Evolutionary conservation across 2,888 invertebrate genomes (phyloP), one percentile per base, ranked within the genome.

Genomic region (Hoplodrina ambigua): DNA sequence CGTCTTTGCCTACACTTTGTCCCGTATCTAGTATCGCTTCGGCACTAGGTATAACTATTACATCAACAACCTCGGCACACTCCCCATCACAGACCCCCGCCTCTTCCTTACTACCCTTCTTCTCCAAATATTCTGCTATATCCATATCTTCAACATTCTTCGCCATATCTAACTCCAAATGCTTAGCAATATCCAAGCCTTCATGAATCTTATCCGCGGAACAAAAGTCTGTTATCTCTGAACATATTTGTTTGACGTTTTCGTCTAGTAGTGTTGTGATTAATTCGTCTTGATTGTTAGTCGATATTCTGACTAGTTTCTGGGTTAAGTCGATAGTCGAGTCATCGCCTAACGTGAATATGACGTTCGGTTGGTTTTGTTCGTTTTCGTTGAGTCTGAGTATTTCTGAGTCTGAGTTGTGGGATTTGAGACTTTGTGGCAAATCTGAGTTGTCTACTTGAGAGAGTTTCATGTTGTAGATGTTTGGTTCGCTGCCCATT

Each of bases 401-500:
- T 77, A 96, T 93, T 88, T 95, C 95, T 0, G 95, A 93, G 60
- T 96, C 95, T 0, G 96, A 96, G 44, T 89, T 92, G 78, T 93
- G 94, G 41, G 88, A 85, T 83, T 93, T 92, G 4, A 91, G 72
- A 17, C 78, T 82, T 4, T 81, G 78, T 1, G 82, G 69, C 0
- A 80, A 66, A 41, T 91, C 88, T 0, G 78, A 41, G 13, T 80
- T 60, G 65, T 87, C 84, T 0, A 72, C 85, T 64, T 89, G 87
- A 0, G 85, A 74, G 0, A 93, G 82, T 75, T 94, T 94, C 85
- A 93, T 91, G 73, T 94, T 91, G 86, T 94, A 95, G 1, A 95
- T 94, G 74, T 95, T 94, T 0, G 96, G 94, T 85, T 96, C 96
- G 71, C 96, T 96, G 30, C 96, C 96, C 93, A 96, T 95, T 84